phyloP scores from a whole-genome alignment of 1,140 invertebrate species.

The Psilanteris sp. region DNA sequence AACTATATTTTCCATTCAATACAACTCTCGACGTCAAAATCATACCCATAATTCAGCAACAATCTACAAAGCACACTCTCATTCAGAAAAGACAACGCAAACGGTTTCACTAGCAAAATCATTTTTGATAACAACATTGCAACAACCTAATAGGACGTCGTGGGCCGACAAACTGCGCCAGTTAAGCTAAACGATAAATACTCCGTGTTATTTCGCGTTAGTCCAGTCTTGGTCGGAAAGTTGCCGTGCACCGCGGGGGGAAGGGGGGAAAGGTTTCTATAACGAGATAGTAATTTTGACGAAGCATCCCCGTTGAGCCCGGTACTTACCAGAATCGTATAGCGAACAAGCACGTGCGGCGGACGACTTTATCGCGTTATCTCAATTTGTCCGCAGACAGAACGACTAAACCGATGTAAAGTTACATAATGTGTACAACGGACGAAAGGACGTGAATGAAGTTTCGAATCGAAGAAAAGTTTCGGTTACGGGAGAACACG shows the following conservation, averaged over 20 bases:
- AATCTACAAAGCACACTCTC: too few species aligned
- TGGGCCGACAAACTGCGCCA: conserved; percentile 11
- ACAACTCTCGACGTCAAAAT: too few species aligned
- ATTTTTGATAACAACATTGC: conserved; percentile 5
- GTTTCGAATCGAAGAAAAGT: conserved; percentile 47
- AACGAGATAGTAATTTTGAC: conserved; percentile 67
- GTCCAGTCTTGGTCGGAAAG: conserved; percentile 27
- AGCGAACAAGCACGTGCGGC: conserved; percentile 40
- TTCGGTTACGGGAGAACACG: conserved; percentile 11
- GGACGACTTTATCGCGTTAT: conserved; percentile 62
- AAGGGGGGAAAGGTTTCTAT: conserved; percentile 17
- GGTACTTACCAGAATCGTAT: conserved; percentile 47
- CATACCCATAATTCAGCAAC: too few species aligned
- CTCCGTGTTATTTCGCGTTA: conserved; percentile 33
- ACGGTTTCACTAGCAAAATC: conserved; percentile 1
- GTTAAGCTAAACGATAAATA: conserved; percentile 50
- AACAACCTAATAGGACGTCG: conserved; percentile 8
- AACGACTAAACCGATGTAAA: conserved; percentile 51
- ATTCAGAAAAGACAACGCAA: not conserved
- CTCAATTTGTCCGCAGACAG: conserved; percentile 62
- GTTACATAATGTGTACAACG: conserved; percentile 33
- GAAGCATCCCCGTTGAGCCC: conserved; percentile 47
- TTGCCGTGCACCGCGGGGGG: conserved; percentile 10
- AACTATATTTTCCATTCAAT: too few species aligned
- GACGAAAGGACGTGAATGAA: conserved; percentile 37